Base-by-base conservation (phyloP, 2,888 invertebrate species). In the Cataglyphis altisquamis region DNA sequence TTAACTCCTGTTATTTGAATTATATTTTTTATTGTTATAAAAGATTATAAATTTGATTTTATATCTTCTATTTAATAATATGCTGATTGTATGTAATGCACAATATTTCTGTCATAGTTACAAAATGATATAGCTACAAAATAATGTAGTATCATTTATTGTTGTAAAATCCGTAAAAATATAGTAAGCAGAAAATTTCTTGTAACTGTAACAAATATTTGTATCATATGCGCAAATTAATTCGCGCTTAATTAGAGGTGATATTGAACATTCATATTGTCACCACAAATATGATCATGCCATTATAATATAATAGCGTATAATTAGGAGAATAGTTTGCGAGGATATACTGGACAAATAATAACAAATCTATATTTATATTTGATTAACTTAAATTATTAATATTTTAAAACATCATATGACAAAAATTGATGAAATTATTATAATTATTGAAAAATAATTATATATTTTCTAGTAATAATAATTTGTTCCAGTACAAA, bases 1-100 rank as follows among this genome's bases (percentile, higher is more conserved):
- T 64, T 64, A 21, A 39, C 57, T 21, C 41, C 41, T 60, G 39
- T 25, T 25, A 74, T 57, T 78, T 12, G 9, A 41, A 36, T 66
- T 66, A 39, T 57, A 41, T 32, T 67, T 73, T 66, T 57, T 45
- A 18, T 41, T 15, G 3, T 60, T 48, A 25, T 36, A 12, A 64
- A 36, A n/a, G 3, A 57, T 12, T 12, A 25, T 18, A 77, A 72
- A 39, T 72, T 18, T 39, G 18, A 39, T 36, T 8, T 57, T 15
- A 10, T 68, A 10, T 18, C 29, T 4, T 18, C 29, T 4, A 29
- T 52, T 10, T 12, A 29, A 15, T 70, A 70, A 32, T 70, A 55
- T 18, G 9, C 39, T 9, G 41, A 41, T 41, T 41, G 10, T 41
- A 12, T 41, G 41, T 41, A 12, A 41, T 12, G 12, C 10, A 39